Percentiles rank a stretch among this genome's conserved stretches.
Conservation (phyloP, 2,888 invertebrate species). For the Caenorhabditis sulstoni region DNA sequence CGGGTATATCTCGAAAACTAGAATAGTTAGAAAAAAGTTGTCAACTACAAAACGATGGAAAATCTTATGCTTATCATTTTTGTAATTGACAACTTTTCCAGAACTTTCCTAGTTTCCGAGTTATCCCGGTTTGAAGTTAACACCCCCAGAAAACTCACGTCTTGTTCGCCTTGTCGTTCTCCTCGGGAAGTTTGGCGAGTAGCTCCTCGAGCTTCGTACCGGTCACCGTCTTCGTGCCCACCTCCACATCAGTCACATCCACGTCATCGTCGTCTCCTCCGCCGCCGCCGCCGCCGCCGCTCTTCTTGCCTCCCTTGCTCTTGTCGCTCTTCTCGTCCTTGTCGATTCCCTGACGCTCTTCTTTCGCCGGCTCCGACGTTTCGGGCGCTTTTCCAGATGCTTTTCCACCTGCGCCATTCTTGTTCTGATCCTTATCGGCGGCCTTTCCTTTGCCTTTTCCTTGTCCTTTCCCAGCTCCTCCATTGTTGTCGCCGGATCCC, state of each 20-base stretch:
- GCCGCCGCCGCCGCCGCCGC: background rate
- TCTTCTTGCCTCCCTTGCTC: slow-evolving; percentile 1
- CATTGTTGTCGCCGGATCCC: slow-evolving; percentile 6
- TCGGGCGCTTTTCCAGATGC: slow-evolving; percentile 1
- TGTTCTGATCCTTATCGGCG: too few relatives aligned
- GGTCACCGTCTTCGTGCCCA: slow-evolving; percentile 37
- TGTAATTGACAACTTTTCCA: too few relatives aligned
- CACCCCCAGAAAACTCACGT: too few relatives aligned
- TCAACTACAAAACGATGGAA: too few relatives aligned
- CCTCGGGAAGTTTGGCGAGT: slow-evolving; percentile 31
- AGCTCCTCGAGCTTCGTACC: slow-evolving; percentile 25
- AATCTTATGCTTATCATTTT: too few relatives aligned
- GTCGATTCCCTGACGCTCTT: background rate
- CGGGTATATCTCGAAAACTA: too few relatives aligned
- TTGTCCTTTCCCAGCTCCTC: slow-evolving; percentile 23
- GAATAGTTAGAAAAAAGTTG: too few relatives aligned
- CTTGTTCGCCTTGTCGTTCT: background rate
- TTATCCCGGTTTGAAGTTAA: too few relatives aligned
- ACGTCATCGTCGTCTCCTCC: slow-evolving; percentile 37
- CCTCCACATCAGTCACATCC: slow-evolving; percentile 57
- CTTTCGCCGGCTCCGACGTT: background rate
- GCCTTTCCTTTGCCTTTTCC: background rate
- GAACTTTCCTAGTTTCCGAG: too few relatives aligned
- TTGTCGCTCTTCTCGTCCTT: slow-evolving; percentile 10
- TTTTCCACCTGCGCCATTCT: background rate